phyloP scores from a whole-genome alignment of 2,888 invertebrate species.

The Agonum fuliginosum region DNA sequence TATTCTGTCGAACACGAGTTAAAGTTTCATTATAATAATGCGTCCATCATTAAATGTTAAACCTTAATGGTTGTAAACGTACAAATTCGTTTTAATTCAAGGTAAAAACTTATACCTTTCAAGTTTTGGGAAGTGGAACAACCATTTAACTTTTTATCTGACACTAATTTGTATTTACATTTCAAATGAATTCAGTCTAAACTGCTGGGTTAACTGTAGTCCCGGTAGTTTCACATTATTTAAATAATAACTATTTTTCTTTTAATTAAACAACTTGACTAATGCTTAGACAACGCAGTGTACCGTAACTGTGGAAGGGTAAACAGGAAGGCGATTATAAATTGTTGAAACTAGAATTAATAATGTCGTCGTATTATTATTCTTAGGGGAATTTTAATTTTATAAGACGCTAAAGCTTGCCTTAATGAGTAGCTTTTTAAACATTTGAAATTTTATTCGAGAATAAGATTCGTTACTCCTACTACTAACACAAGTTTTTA shows the following conservation, averaged over 20 bases:
- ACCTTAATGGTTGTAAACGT: conserved; percentile 18
- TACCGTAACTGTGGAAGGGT: conserved; percentile 20
- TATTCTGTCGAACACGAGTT: background rate
- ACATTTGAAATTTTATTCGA: background rate
- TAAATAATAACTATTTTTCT: conserved; percentile 52
- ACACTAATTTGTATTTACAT: conserved; percentile 55
- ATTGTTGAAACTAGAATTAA: conserved; percentile 11
- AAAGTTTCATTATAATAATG: background rate
- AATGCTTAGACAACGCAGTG: conserved; percentile 19
- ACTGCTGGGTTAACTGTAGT: conserved; percentile 19
- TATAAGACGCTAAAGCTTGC: background rate
- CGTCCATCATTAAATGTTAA: background rate
- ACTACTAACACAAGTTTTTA: too few species aligned
- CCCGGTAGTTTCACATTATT: conserved; percentile 53
- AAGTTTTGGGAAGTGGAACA: conserved; percentile 41
- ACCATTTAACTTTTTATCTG: conserved; percentile 15
- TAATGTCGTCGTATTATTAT: conserved; percentile 1
- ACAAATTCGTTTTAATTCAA: conserved; percentile 10
- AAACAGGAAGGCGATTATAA: conserved; percentile 41
- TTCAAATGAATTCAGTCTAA: conserved; percentile 50
- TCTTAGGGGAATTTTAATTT: background rate
- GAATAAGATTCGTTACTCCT: too few species aligned
- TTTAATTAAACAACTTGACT: conserved; percentile 47
- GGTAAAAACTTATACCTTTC: conserved; percentile 21
- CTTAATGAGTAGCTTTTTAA: background rate